These are phyloP conservation scores for Panzeria rudis DNA, from an alignment of 2,888 invertebrate species.

Conservation along the genomic window DNA sequence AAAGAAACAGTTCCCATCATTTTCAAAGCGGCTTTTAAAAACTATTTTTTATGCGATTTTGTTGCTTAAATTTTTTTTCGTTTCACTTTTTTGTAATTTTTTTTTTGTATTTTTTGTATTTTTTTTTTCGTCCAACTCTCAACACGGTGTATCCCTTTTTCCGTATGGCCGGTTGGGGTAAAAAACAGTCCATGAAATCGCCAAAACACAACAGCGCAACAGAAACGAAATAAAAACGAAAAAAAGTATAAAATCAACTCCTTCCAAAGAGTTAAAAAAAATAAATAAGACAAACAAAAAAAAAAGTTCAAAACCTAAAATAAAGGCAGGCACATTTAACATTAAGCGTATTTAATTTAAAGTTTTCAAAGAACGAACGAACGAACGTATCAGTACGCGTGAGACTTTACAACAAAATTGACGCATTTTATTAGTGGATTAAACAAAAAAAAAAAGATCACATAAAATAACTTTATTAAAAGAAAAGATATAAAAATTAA, in stretches of 20 bases:
- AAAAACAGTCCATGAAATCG: conserved; percentile 64
- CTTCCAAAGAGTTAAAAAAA: conserved; percentile 51
- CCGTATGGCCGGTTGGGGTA: conserved; percentile 41
- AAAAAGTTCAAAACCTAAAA: conserved; percentile 70
- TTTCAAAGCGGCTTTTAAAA: conserved; percentile 72
- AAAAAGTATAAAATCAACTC: conserved; percentile 69
- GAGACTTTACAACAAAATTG: conserved; percentile 80
- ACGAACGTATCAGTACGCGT: conserved; percentile 77
- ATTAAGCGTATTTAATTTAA: conserved; percentile 66
- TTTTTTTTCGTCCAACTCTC: conserved; percentile 22
- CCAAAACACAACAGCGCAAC: conserved; percentile 51
- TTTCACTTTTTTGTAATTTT: conserved; percentile 42
- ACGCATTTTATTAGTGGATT: conserved; percentile 70
- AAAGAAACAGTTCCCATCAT: conserved; percentile 68
- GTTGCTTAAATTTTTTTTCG: conserved; percentile 49
- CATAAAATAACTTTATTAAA: conserved; percentile 42
- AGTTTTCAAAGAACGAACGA: conserved; percentile 63
- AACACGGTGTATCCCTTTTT: conserved; percentile 62
- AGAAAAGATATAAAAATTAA: conserved; percentile 28
- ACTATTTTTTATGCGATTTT: conserved; percentile 70
- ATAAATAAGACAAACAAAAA: conserved; percentile 53
- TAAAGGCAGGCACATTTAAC: conserved; percentile 72
- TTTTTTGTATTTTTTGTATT: conserved; percentile 28
- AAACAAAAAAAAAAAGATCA: conserved; percentile 20
- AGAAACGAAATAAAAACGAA: conserved; percentile 47